Percentiles rank a stretch among this genome's conserved stretches.
These are phyloP conservation scores for Odocoileus hemionus DNA, from an alignment of 2,113 vertebrate genomes.

Conservation along the genomic window DNA sequence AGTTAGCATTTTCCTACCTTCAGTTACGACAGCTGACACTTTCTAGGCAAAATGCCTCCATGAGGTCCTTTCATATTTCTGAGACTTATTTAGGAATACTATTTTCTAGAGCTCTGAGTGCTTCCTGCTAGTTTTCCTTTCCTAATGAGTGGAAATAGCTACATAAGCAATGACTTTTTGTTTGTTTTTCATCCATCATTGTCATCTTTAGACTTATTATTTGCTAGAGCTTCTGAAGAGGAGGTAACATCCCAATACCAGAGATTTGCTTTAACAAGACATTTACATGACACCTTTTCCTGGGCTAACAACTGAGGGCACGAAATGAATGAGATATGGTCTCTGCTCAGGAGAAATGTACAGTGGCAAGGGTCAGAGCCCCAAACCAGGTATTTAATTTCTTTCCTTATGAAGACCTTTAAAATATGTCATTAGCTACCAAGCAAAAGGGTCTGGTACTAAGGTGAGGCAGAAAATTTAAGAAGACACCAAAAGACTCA, in stretches of 20 bases:
- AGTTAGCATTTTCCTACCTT: neutral
- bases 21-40: neutral
- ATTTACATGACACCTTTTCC: neutral
- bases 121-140: too few relatives aligned
- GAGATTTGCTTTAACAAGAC: neutral
- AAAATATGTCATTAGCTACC: neutral
- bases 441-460: neutral
- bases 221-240: neutral
- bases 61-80: neutral
- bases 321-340: fast-evolving
- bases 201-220: neutral
- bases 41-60: neutral
- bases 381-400: neutral
- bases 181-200: neutral
- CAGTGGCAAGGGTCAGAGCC: neutral
- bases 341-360: neutral
- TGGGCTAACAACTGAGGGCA: neutral
- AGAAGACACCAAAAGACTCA: neutral
- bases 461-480: neutral
- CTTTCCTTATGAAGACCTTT: neutral
- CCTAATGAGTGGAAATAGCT: neutral
- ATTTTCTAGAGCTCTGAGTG: neutral
- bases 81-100: neutral
- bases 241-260: neutral
- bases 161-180: neutral